A percentile compares a stretch with the other conserved stretches of the same genome.
These are phyloP conservation scores for fruit fly (Drosophila melanogaster) DNA, from an alignment of 1,140 invertebrate genomes.

Conservation along the genomic window Release_6_plus_ISO1_MT NC_004354.4:17439001-17439500, in stretches of 20 bases:
- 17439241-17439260: slow-evolving; percentile 21
- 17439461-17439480: slow-evolving; percentile 47
- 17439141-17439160: not conserved
- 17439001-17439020: not conserved
- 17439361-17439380: slow-evolving; percentile 12
- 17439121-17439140: not conserved
- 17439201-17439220: slow-evolving; percentile 12
- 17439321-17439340: slow-evolving; percentile 23
- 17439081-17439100: not conserved
- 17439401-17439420: slow-evolving; percentile 1
- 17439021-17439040: not conserved
- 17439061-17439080: not conserved
- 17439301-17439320: slow-evolving; percentile 14
- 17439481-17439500: slow-evolving; percentile 44
- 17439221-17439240: slow-evolving; percentile 32
- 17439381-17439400: slow-evolving; percentile 10
- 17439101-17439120: not conserved
- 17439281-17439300: slow-evolving; percentile 5
- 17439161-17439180: not conserved
- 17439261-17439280: slow-evolving; percentile 18
- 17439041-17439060: not conserved
- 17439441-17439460: slow-evolving; percentile 29
- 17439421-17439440: slow-evolving; percentile 19
- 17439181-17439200: not conserved
- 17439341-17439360: slow-evolving; percentile 13